phyloP scores from a whole-genome alignment of 2,888 invertebrate species.

The Pantelozetes paolii region DNA sequence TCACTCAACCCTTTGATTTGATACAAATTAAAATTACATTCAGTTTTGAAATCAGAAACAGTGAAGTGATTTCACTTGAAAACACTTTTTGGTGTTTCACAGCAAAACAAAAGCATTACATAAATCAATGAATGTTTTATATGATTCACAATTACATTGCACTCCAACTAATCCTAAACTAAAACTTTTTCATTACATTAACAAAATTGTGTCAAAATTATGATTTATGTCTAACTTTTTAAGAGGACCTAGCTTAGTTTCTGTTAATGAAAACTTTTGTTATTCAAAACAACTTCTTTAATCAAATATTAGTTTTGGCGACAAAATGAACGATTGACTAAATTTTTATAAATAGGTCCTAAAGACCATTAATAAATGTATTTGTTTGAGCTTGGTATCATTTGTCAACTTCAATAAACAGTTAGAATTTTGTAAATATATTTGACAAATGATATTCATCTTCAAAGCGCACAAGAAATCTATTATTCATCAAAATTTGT shows the following conservation, averaged over 20 bases:
- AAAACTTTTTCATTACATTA: background rate
- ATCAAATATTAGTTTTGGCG: constrained; percentile 7
- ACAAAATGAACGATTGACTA: background rate
- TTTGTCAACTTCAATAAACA: background rate
- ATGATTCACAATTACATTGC: background rate
- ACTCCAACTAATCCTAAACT: background rate
- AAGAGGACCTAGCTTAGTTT: background rate
- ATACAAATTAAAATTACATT: background rate
- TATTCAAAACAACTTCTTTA: constrained; percentile 1
- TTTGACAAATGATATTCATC: background rate
- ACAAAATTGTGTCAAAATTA: constrained; percentile 8
- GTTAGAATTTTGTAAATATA: background rate
- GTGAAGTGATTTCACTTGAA: background rate
- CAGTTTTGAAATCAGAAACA: background rate
- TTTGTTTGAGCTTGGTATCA: background rate
- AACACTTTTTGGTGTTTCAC: background rate
- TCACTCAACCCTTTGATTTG: constrained; percentile 11
- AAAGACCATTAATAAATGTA: background rate
- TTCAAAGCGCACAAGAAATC: background rate
- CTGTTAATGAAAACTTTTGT: background rate
- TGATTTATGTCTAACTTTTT: background rate
- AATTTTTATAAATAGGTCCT: background rate
- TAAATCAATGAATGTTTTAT: background rate
- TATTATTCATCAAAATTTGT: background rate
- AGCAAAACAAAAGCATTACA: background rate